Base-by-base conservation (phyloP, 2,888 invertebrate species). In the Platycheirus albimanus region DNA sequence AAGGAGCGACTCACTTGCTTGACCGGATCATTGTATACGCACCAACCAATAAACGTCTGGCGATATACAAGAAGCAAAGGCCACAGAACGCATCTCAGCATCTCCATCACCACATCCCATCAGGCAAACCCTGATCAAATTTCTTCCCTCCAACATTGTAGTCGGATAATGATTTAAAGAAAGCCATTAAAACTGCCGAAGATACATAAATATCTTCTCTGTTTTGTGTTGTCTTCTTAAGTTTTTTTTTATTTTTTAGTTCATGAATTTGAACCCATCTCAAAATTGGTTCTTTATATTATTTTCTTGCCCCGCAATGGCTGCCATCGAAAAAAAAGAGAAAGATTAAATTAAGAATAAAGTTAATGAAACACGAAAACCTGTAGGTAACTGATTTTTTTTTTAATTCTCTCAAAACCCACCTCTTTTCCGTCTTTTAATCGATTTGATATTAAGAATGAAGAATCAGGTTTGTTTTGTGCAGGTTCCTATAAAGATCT, bases 101-200 rank as follows among this genome's bases (percentile, higher is more conserved):
- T 77, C 67, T 24, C 15, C n/a, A n/a, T 38, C 47, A 41, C 13
- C 61, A 5, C 63, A 20, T 30, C 15, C 28, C 58, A 13, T 8
- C 13, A 38, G 24, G 17, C 11, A 38, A 63, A 43, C 58, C 61
- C 66, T 56, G 64, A 67, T 83, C 78, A 69, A 74, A 78, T 83
- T 83, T 67, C 83, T 51, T 71, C 56, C 72, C 38, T 33, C 30
- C 70, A 63, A 84, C 84, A 84, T 84, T 84, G 84, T 84, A 84
- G 74, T 79, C 66, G 84, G 33, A 79, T 66, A 75, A 69, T 66
- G 74, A 84, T 83, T 83, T 79, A 66, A 70, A 70, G 66, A 84
- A 84, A 84, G 47, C 75, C 84, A 84, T 84, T 84, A 84, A 84
- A 84, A 84, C 56, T 64, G 67, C 38, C 66, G 70, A 75, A 84